These are phyloP conservation scores for Eutolmus rufibarbis DNA, from an alignment of 2,888 invertebrate species.

Conservation along the genomic window DNA sequence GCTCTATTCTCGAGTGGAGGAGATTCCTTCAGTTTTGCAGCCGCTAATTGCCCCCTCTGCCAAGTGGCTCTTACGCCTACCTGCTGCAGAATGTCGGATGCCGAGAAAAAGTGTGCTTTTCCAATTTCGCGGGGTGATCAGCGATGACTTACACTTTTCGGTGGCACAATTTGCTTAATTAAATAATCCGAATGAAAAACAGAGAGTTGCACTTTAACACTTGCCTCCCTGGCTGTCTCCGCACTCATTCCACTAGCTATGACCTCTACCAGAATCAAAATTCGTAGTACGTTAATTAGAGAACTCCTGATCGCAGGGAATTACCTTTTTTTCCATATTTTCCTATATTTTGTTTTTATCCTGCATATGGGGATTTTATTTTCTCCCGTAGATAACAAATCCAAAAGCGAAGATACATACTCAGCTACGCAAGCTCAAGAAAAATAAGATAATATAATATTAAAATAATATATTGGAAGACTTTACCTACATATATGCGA, in stretches of 20 bases:
- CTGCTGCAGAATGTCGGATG: neutral
- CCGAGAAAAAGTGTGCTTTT: neutral
- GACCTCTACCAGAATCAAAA: neutral
- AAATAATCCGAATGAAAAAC: neutral
- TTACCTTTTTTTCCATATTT: neutral
- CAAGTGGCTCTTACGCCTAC: neutral
- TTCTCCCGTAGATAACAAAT: too few species aligned
- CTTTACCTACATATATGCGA: too few species aligned
- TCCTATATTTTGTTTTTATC: neutral
- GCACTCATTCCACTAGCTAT: neutral
- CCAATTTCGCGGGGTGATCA: neutral
- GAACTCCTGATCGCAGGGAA: neutral
- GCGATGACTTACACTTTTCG: neutral
- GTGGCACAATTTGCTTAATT: neutral
- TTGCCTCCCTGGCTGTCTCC: neutral
- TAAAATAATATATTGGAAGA: too few species aligned
- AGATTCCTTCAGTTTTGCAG: neutral
- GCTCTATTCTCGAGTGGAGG: neutral
- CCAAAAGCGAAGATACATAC: too few species aligned
- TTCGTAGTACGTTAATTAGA: neutral
- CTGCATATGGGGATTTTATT: too few species aligned
- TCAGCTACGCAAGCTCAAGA: too few species aligned
- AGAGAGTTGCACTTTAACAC: neutral
- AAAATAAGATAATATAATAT: too few species aligned
- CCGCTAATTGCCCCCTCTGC: neutral